phyloP scores from a whole-genome alignment of 1,140 invertebrate genomes.

The Lordiphosa collinella region DNA sequence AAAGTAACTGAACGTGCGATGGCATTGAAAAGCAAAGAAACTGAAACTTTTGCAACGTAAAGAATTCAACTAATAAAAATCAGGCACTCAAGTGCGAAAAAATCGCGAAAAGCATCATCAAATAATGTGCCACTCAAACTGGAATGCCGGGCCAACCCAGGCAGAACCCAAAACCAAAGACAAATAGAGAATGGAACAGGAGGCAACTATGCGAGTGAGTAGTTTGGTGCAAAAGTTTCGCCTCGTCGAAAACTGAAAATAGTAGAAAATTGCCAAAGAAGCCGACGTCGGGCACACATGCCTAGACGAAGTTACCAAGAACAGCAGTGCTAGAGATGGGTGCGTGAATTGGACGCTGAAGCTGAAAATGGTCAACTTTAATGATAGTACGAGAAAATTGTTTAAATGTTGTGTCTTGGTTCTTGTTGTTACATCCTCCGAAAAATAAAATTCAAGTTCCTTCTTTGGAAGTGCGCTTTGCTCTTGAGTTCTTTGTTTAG shows the following conservation, averaged over 20 bases:
- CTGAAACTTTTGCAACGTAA: constrained; percentile 65
- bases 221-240: constrained; percentile 40
- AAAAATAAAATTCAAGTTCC: too few relatives aligned
- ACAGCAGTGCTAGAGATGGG: background rate
- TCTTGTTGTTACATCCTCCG: too few relatives aligned
- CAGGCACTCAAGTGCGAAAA: constrained; percentile 79
- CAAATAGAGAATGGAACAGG: constrained; percentile 66
- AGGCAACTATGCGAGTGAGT: constrained; percentile 55
- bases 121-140: constrained; percentile 76
- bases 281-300: constrained; percentile 17
- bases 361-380: too few relatives aligned
- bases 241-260: constrained; percentile 29
- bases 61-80: constrained; percentile 80
- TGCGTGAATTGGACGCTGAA: too few relatives aligned
- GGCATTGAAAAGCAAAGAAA: constrained; percentile 59
- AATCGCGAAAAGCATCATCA: constrained; percentile 79
- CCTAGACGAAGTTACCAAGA: constrained; percentile 4
- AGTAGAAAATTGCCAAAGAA: constrained; percentile 38
- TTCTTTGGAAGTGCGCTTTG: too few relatives aligned
- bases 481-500: too few relatives aligned
- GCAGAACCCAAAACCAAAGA: constrained; percentile 45
- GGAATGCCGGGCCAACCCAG: constrained; percentile 35
- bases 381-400: too few relatives aligned
- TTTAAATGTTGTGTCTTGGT: too few relatives aligned
- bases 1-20: constrained; percentile 40